A percentile compares a stretch with the other conserved stretches of the same genome.
These are phyloP conservation scores for Poecilia velifera DNA, from an alignment of 2,797 vertebrate genomes.

Conservation along the genomic window DNA sequence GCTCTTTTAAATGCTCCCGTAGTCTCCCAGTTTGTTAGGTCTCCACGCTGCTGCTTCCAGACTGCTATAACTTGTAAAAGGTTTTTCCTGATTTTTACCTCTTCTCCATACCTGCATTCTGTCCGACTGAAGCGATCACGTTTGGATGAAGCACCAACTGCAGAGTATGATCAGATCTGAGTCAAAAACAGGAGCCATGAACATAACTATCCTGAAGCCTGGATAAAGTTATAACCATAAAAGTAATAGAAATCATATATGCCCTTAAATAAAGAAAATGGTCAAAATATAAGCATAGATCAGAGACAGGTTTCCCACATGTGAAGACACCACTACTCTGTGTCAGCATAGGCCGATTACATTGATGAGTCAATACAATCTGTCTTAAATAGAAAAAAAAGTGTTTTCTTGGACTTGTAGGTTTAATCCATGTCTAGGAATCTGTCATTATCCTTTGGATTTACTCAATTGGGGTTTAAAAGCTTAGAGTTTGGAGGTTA, in stretches of 20 bases:
- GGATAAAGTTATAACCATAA: background rate
- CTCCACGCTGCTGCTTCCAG: background rate
- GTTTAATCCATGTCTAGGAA: slow-evolving; percentile 1
- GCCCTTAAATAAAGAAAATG: background rate
- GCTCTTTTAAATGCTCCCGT: background rate
- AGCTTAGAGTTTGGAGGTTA: slow-evolving; percentile 4
- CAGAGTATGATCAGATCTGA: background rate
- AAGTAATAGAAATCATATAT: background rate
- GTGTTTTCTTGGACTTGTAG: background rate
- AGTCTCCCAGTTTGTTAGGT: background rate
- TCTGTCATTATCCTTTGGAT: background rate
- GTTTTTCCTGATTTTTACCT: background rate
- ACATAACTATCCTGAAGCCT: background rate
- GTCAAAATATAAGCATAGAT: background rate
- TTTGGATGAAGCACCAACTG: background rate
- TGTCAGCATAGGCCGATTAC: background rate
- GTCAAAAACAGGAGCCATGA: background rate
- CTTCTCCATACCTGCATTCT: background rate
- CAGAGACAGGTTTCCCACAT: background rate
- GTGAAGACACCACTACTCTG: background rate
- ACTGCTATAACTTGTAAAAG: background rate
- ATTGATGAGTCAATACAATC: slow-evolving; percentile 5
- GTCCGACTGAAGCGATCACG: background rate
- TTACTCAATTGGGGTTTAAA: slow-evolving; percentile 1
- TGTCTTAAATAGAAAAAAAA: background rate